phyloP scores from a whole-genome alignment of 2,797 vertebrate species.

The Cichlasoma orientale region DNA sequence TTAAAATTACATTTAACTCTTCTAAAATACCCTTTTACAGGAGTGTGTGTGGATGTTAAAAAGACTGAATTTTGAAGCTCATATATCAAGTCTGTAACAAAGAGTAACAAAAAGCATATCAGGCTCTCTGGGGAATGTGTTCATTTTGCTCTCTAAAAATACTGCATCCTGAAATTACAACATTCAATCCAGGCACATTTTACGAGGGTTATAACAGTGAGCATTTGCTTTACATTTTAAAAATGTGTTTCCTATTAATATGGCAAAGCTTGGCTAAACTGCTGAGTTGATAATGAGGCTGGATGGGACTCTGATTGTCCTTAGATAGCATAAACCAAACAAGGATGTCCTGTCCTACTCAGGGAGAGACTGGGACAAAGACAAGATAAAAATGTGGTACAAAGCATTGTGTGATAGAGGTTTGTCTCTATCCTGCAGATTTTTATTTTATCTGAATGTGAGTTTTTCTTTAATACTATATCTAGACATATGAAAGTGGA shows the following conservation, averaged over 20 bases:
- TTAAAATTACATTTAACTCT: neutral
- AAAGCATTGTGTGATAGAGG: neutral
- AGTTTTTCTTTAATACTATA: neutral
- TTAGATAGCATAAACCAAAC: constrained; percentile 3
- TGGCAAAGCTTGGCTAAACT: constrained; percentile 11
- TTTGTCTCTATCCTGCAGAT: neutral
- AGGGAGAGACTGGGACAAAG: neutral
- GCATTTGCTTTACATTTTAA: neutral
- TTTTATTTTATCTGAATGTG: neutral
- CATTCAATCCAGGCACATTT: neutral
- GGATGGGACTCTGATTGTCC: neutral
- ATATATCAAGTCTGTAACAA: neutral
- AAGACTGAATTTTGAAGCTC: neutral
- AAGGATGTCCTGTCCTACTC: neutral
- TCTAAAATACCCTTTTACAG: neutral
- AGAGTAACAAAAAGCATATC: neutral
- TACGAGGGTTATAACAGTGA: neutral
- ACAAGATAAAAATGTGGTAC: neutral
- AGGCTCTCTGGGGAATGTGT: neutral
- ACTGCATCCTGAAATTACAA: neutral
- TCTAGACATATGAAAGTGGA: neutral
- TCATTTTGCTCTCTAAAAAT: neutral
- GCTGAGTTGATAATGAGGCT: neutral
- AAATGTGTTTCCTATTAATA: neutral
- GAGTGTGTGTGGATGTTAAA: neutral